Evolutionary conservation across 1,140 invertebrate genomes (phyloP).

Genomic region (Laodelphax striatellus): DNA sequence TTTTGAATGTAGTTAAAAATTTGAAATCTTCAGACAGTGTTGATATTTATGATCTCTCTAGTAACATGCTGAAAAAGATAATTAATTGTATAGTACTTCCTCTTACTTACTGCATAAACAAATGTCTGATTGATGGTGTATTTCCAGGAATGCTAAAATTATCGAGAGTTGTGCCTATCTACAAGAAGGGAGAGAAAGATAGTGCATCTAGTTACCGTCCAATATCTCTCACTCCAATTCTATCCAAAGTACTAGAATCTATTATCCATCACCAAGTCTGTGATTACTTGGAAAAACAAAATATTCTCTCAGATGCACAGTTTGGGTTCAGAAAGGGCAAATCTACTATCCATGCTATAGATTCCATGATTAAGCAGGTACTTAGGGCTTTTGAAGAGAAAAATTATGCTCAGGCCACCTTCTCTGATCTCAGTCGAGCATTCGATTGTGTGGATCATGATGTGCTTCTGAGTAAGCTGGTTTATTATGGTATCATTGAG

Average conservation of each 20-base stretch:
- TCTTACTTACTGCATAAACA: conserved; percentile 2
- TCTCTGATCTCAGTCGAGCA: too few relatives aligned
- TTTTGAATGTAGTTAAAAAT: not conserved
- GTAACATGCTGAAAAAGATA: not conserved
- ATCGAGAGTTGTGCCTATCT: conserved; percentile 4
- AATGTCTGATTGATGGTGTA: not conserved
- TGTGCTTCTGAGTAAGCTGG: too few relatives aligned
- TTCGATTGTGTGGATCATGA: too few relatives aligned
- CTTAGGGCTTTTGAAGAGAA: not conserved
- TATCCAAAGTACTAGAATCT: not conserved
- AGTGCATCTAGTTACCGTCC: not conserved
- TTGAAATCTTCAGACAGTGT: not conserved
- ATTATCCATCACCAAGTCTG: not conserved
- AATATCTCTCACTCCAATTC: not conserved
- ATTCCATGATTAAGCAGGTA: not conserved
- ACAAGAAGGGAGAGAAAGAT: not conserved
- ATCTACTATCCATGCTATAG: not conserved
- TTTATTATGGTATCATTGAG: too few relatives aligned
- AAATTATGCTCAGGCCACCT: too few relatives aligned
- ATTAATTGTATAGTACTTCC: too few relatives aligned
- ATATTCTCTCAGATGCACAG: not conserved
- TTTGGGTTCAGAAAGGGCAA: not conserved
- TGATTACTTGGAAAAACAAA: not conserved
- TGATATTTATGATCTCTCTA: conserved; percentile 1
- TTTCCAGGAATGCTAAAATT: conserved; percentile 1